Base-by-base conservation (phyloP, 1,140 invertebrate species). In the Aricia agestis region DNA sequence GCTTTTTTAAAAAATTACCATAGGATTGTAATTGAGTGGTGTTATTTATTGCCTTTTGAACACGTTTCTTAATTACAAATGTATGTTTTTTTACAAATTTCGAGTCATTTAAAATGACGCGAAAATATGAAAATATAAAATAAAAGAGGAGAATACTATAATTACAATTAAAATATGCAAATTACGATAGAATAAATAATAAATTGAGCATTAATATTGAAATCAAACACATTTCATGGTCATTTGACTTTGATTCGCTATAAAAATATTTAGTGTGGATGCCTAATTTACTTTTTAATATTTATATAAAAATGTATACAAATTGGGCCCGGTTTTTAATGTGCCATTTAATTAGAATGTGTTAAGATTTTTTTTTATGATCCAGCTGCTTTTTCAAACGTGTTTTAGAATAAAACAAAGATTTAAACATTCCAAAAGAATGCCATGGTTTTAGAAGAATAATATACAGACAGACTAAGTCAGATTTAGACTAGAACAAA, bases 341-440 rank as follows among this genome's bases (percentile, higher is more conserved):
- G 17, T 18, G 19, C 45, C 45, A 52, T 45, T 68, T 68, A n/a
- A 68, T 57, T 42, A 25, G 15, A 66, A 63, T 15, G 19, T 36
- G n/a, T 36, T 58, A 74, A 70, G 72, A 73, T n/a, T n/a, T n/a
- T n/a, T n/a, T 77, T 80, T 81, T 74, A 58, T 63, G 75, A 78
- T 72, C 45, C 45, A 52, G 45, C 45, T 52, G 45, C 10, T 15
- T 84, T 82, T 72, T 76, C 72, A 68, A 75, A 78, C 45, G 3
- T 13, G 45, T 52, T 52, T 52, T 9, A 52, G 1, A 52, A 52
- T 36, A 36, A 36, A 1, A 36, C 36, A 36, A 36, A 36, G 6
- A 32, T 32, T 32, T 36, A 36, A 25, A 6, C 36, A 7, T 36
- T 36, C 36, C 6, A 36, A 36, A 36, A 36, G 36, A 36, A 36